A percentile compares a stretch with the other conserved stretches of the same genome.
These are phyloP conservation scores for Corydoras sp. DNA, from an alignment of 2,113 vertebrate species.

Conservation along the genomic window DNA sequence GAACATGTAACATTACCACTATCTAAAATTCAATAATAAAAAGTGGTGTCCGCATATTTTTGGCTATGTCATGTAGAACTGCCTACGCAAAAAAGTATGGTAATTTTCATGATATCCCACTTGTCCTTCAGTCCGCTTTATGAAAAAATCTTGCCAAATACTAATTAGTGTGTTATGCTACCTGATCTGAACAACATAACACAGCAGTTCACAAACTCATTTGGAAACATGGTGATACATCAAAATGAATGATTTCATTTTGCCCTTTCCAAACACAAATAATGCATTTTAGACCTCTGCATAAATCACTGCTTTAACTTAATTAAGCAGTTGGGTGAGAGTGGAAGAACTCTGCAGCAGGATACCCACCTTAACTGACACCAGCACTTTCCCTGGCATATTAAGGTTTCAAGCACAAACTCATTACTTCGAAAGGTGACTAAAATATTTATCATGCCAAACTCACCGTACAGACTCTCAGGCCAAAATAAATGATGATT, in stretches of 20 bases:
- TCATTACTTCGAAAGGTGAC: slow-evolving; percentile 41
- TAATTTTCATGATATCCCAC: neutral
- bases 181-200: slow-evolving; percentile 34
- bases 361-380: slow-evolving; percentile 44
- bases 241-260: slow-evolving; percentile 33
- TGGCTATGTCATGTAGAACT: no score
- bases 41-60: no score
- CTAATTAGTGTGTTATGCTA: neutral
- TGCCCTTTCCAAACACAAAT: slow-evolving; percentile 53
- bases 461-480: slow-evolving; percentile 6
- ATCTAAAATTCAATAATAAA: no score
- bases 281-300: slow-evolving; percentile 56
- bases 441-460: slow-evolving; percentile 40
- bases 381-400: slow-evolving; percentile 34
- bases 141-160: neutral
- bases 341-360: slow-evolving; percentile 21
- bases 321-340: slow-evolving; percentile 52
- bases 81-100: no score
- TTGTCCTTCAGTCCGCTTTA: neutral
- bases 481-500: slow-evolving; percentile 34
- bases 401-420: slow-evolving; percentile 39
- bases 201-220: slow-evolving; percentile 41
- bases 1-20: no score
- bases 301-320: slow-evolving; percentile 59
- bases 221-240: slow-evolving; percentile 53